Base-by-base conservation (phyloP, 2,797 vertebrate species). In the Notoglanidium macrostoma region DNA sequence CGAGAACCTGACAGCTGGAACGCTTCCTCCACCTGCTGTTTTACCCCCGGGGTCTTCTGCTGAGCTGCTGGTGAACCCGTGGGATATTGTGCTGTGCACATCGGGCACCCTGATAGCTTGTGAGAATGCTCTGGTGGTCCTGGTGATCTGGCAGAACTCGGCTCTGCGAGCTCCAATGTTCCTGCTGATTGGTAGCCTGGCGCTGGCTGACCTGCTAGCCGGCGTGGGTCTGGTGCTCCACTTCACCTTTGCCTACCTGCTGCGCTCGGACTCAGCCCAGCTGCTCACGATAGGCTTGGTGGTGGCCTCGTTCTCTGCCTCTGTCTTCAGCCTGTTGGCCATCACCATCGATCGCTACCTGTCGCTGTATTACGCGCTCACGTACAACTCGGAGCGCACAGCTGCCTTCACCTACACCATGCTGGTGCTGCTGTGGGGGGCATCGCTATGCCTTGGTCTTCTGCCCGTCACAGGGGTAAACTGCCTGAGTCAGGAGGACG, bases 331-430 rank as follows among this genome's bases (percentile, higher is more conserved):
- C 94, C 93, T 99, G 95, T 92, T 99, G 95, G 98, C 98, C 63
- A 99, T 99, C 93, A 99, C 98, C 0, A 97, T 99, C 0, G 98
- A 99, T 95, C 97, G 98, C 90, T 99, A 99, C 95, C 96, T 99
- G 93, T 99, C 98, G 0, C 96, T 99, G 81, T 99, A 99, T 93
- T 99, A 99, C 0, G 98, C 98, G 80, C 95, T 99, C 92, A 99
- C 98, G 63, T 99, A 99, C 94, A 98, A 99, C 93, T 99, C 98
- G 0, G 98, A 99, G 94, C 96, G 98, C 91, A 99, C 98, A 0
- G 97, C 98, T 83, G 98, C 97, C 63, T 98, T 99, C 91, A 99
- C 98, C 92, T 98, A 99, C 93, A 95, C 97, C 95, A 99, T 99
- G 98, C 96, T 99, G 1, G 90, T 97, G 89, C 91, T 98, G 91